These are phyloP conservation scores for Nicator chloris DNA, from an alignment of 2,113 vertebrate species.

Conservation along the genomic window DNA sequence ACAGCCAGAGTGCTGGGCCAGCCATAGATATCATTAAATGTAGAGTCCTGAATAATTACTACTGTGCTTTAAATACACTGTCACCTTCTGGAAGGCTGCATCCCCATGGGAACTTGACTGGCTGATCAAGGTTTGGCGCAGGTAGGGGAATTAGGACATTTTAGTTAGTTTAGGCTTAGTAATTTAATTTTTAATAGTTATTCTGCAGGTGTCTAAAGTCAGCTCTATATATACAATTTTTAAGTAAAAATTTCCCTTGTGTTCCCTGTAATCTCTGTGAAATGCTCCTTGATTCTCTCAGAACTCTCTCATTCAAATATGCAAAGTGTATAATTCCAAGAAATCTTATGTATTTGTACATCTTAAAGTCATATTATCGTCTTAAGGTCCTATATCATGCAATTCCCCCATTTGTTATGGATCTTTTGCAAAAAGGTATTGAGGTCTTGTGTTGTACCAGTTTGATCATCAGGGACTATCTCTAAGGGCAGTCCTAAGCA, in stretches of 20 bases:
- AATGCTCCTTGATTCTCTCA: constrained; percentile 70
- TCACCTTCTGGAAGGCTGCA: constrained; percentile 26
- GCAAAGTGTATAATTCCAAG: constrained; percentile 70
- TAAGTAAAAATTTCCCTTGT: constrained; percentile 70
- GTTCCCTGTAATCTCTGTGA: constrained; percentile 72
- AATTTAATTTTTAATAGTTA: constrained; percentile 69
- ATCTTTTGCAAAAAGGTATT: constrained; percentile 45
- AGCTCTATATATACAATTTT: constrained; percentile 61
- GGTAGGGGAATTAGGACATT: constrained; percentile 61
- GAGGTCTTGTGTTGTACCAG: constrained; percentile 14
- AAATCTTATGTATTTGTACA: constrained; percentile 68
- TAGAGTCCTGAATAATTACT: constrained; percentile 50
- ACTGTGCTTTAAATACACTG: constrained; percentile 41
- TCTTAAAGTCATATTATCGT: constrained; percentile 68
- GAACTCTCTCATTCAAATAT: constrained; percentile 68
- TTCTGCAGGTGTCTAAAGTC: constrained; percentile 74
- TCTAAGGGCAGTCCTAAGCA: constrained; percentile 31
- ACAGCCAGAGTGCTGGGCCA: background rate
- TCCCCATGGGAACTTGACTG: constrained; percentile 3
- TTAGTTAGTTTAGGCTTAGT: constrained; percentile 70
- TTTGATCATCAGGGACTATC: constrained; percentile 35
- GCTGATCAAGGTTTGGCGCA: constrained; percentile 36
- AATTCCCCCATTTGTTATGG: constrained; percentile 34
- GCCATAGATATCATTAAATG: constrained; percentile 46
- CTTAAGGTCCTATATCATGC: constrained; percentile 23